phyloP scores from a whole-genome alignment of 2,113 vertebrate species.

The Phrynocephalus versicolor region DNA sequence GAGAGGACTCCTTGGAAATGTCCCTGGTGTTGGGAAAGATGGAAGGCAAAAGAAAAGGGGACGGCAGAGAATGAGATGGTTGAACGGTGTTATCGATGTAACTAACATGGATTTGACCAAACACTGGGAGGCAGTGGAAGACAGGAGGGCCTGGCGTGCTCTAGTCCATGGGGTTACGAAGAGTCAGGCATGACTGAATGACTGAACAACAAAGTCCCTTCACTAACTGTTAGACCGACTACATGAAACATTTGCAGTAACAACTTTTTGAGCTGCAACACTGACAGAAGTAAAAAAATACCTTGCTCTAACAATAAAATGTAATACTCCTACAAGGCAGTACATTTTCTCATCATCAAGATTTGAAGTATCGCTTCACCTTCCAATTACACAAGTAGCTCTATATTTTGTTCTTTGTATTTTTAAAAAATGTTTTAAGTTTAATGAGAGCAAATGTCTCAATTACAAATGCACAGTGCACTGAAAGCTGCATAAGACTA shows the following conservation, averaged over 20 bases:
- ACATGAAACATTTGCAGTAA: background rate
- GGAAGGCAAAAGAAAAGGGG: too few species aligned
- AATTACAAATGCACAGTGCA: background rate
- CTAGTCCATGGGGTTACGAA: too few species aligned
- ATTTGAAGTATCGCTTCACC: background rate
- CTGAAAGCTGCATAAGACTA: background rate
- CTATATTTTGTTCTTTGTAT: background rate
- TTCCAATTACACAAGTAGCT: background rate
- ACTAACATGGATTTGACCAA: too few species aligned
- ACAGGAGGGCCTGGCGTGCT: too few species aligned
- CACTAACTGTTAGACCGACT: constrained; percentile 8
- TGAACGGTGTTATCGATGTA: too few species aligned
- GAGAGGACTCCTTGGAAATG: too few species aligned
- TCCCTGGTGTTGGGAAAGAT: too few species aligned
- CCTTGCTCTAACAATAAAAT: background rate
- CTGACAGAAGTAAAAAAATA: background rate
- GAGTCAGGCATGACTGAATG: too few species aligned
- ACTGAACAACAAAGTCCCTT: too few species aligned
- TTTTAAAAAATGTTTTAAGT: background rate
- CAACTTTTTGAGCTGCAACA: background rate
- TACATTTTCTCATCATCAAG: background rate
- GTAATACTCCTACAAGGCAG: background rate
- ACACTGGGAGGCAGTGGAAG: too few species aligned
- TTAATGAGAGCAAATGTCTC: constrained; percentile 2
- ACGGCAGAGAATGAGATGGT: too few species aligned